Conservation (phyloP, 2,888 invertebrate genomes). For the Parthenolecanium corni region DNA sequence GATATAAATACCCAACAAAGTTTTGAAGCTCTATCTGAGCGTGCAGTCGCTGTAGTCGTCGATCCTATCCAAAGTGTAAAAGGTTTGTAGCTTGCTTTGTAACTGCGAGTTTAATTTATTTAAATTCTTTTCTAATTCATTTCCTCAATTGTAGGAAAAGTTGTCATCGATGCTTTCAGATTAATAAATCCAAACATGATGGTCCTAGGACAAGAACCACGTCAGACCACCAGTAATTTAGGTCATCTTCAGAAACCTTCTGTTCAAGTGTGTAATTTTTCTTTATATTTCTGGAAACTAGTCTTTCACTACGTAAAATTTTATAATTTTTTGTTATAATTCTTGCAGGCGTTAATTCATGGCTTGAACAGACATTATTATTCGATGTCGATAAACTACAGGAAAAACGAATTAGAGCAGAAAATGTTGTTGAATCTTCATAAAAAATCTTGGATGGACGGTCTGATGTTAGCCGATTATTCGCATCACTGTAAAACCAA, state of each 20-base stretch:
- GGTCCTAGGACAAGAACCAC: slow-evolving; percentile 95
- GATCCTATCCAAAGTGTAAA: slow-evolving; percentile 99
- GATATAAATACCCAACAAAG: slow-evolving; percentile 99
- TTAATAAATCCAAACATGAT: slow-evolving; percentile 98
- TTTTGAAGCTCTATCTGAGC: slow-evolving; percentile 93
- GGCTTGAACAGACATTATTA: slow-evolving; percentile 98
- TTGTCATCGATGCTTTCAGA: slow-evolving; percentile 99
- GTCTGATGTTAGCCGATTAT: slow-evolving; percentile 79
- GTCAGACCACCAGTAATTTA: slow-evolving; percentile 96
- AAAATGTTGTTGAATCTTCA: slow-evolving; percentile 98
- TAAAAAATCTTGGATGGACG: slow-evolving; percentile 98
- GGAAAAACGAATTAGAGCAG: slow-evolving; percentile 97
- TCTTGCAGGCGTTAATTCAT: slow-evolving; percentile 82
- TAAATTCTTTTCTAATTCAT: background rate
- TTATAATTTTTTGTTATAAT: background rate
- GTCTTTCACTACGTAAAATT: background rate
- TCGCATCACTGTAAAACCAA: slow-evolving; percentile 86
- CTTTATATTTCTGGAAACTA: background rate
- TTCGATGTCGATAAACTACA: slow-evolving; percentile 97
- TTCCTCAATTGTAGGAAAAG: slow-evolving; percentile 47
- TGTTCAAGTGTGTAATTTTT: slow-evolving; percentile 52
- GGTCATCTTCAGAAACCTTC: slow-evolving; percentile 98
- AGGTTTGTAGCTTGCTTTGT: slow-evolving; percentile 47
- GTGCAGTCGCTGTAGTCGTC: slow-evolving; percentile 98
- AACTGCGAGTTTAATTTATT: background rate